Evolutionary conservation across 1,140 invertebrate species (phyloP), one percentile per base, ranked within the genome.

Genomic region (Conus ventricosus): DNA sequence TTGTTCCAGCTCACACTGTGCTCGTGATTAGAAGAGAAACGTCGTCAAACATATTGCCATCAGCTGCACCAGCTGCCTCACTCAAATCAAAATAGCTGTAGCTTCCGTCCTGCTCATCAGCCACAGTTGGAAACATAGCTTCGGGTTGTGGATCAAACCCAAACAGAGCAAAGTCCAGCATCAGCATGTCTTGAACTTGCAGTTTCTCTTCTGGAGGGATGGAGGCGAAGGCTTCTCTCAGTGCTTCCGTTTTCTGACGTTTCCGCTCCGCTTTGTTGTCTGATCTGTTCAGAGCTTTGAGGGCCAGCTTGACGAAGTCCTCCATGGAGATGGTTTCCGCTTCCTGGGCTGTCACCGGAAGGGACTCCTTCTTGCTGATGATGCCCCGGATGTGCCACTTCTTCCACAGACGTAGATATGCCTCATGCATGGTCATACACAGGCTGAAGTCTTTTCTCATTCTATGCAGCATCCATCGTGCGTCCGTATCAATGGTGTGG

Each of bases 311-410:
- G n/a, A 67, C 1, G 10, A 60, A 63, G 55, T 84, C 82, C 17
- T n/a, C 27, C 6, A 63, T 15, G n/a, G 85, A 78, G 23, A 76
- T 55, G 17, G 23, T 86, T 25, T 51, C 51, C 7, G 67, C 54
- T 23, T 51, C 60, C 20, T 89, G 6, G 4, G 17, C 13, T 20
- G 60, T 81, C 81, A 90, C 92, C 0, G 93, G 93, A 84, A 91
- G 92, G 23, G 84, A 76, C 4, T 91, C 86, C 27, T 91, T n/a
- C 67, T 91, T 92, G 78, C 90, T 90, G 10, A 93, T 63, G 39
- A 93, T 91, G n/a, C 93, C 93, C 17, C 93, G 82, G 20, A 93
- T 93, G 80, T 93, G 92, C 84, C 93, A 87, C 27, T 93, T 93
- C n/a, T 90, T 81, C 91, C 91, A 93, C 53, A 91, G 86, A 15